Percentiles rank a stretch among this genome's conserved stretches.
phyloP scores from a whole-genome alignment of 2,113 vertebrate species.

The Periophthalmus modestus region DNA sequence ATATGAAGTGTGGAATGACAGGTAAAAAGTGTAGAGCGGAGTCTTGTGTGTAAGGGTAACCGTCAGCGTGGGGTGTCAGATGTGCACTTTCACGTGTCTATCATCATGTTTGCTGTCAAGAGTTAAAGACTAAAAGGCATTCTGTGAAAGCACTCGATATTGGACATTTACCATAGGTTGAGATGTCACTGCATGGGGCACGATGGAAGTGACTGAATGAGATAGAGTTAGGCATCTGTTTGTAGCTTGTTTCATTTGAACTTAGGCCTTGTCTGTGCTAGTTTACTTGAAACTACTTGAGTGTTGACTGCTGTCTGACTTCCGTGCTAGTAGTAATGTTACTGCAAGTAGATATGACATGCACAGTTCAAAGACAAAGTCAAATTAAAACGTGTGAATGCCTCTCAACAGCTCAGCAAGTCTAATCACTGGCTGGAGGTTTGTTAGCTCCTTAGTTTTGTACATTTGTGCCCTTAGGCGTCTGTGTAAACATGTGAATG shows the following conservation, averaged over 20 bases:
- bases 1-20: conserved; percentile 17
- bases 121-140: conserved; percentile 8
- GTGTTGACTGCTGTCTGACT: not conserved
- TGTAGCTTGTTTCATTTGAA: conserved; percentile 1
- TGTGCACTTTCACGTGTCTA: not conserved
- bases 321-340: not conserved
- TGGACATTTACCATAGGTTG: not conserved
- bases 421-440: not conserved
- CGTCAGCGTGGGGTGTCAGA: conserved; percentile 5
- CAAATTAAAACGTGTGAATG: not conserved
- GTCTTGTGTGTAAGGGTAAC: conserved; percentile 1
- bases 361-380: not conserved
- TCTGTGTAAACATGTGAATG: not conserved
- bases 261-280: not conserved
- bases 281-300: not conserved
- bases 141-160: not conserved
- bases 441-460: not conserved
- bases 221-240: not conserved
- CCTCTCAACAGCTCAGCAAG: not conserved
- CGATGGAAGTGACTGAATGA: not conserved
- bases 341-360: not conserved
- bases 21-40: conserved; percentile 3
- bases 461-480: not conserved
- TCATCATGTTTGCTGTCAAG: not conserved
- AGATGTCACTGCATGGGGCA: not conserved